phyloP scores from a whole-genome alignment of 2,888 invertebrate genomes.

The Pseudeuparius sepicola region DNA sequence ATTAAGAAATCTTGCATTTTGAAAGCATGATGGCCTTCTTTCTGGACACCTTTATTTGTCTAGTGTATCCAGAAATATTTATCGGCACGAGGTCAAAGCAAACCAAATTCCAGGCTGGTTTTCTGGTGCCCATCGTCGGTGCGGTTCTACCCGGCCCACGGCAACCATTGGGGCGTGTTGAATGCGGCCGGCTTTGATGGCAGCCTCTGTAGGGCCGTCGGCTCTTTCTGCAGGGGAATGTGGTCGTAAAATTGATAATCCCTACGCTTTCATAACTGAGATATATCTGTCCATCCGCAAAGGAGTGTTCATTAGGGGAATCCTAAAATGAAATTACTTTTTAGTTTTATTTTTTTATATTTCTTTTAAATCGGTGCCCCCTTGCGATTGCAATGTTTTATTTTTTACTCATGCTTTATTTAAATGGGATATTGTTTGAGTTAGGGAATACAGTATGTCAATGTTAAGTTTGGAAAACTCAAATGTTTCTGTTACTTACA shows the following conservation, averaged over 20 bases:
- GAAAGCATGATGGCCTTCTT: too few relatives aligned
- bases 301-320: conserved; percentile 26
- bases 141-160: conserved; percentile 42
- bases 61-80: too few relatives aligned
- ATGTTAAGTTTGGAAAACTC: too few relatives aligned
- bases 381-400: too few relatives aligned
- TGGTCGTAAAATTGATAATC: conserved; percentile 3
- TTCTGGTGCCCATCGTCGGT: conserved; percentile 49
- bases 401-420: too few relatives aligned
- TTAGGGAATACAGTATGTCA: too few relatives aligned
- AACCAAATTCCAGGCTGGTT: conserved; percentile 49
- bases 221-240: conserved; percentile 49
- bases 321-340: conserved; percentile 8
- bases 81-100: too few relatives aligned
- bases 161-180: conserved; percentile 39
- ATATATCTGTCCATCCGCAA: conserved; percentile 25
- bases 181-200: conserved; percentile 55
- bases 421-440: too few relatives aligned
- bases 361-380: too few relatives aligned
- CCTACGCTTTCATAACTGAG: conserved; percentile 20
- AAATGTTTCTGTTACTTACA: too few relatives aligned
- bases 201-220: conserved; percentile 50
- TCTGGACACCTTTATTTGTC: too few relatives aligned
- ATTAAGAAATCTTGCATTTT: too few relatives aligned
- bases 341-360: conserved; percentile 7